Percentiles rank a stretch among this genome's conserved stretches.
Conservation (phyloP, 2,797 vertebrate species). For the Hoplostethus atlanticus region DNA sequence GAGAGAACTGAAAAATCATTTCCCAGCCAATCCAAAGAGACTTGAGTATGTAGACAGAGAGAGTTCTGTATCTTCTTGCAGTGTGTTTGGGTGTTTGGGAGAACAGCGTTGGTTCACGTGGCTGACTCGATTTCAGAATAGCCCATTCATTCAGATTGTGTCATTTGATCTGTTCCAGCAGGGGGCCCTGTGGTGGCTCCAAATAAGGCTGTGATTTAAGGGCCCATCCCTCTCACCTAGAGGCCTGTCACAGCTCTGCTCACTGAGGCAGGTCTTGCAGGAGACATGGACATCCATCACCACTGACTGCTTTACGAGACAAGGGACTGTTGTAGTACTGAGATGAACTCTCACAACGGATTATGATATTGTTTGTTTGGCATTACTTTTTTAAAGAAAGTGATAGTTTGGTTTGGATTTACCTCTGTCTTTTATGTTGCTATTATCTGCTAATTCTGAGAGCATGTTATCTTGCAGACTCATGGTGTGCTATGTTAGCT, state of each 20-base stretch:
- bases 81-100: neutral
- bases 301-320: slow-evolving; percentile 35
- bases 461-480: too few species aligned
- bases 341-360: slow-evolving; percentile 19
- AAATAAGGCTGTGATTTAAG: slow-evolving; percentile 52
- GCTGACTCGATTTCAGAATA: neutral
- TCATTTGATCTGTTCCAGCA: slow-evolving; percentile 5
- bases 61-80: neutral
- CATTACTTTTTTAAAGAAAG: neutral
- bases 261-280: neutral
- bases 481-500: neutral
- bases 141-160: neutral
- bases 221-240: slow-evolving; percentile 25
- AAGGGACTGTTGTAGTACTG: neutral
- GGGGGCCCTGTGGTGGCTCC: neutral
- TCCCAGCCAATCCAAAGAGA: slow-evolving; percentile 12
- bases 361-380: slow-evolving; percentile 1
- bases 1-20: slow-evolving; percentile 1
- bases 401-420: slow-evolving; percentile 1
- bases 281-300: slow-evolving; percentile 35
- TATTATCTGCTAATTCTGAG: neutral
- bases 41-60: neutral
- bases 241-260: slow-evolving; percentile 7
- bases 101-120: neutral
- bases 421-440: neutral